Conservation (phyloP, 2,113 vertebrate genomes). For the Rhinoderma darwinii region DNA sequence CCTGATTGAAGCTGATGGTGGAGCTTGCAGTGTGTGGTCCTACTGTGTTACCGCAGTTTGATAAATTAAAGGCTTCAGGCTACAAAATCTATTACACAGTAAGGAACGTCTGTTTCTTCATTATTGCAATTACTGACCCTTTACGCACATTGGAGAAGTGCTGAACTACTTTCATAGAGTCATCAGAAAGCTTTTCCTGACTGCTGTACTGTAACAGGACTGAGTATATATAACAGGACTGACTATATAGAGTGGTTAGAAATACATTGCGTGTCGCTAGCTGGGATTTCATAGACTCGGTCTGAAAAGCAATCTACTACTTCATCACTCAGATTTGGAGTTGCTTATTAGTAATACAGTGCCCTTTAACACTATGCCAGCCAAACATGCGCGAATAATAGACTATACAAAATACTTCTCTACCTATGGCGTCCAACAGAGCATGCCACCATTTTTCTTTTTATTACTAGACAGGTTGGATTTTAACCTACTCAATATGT, state of each 20-base stretch:
- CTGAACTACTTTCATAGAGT: slow-evolving; percentile 27
- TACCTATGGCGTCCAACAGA: too few species aligned
- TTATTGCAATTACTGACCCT: slow-evolving; percentile 59
- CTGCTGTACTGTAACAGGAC: slow-evolving; percentile 21
- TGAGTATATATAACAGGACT: slow-evolving; percentile 23
- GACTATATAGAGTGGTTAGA: neutral
- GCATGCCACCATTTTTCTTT: too few species aligned
- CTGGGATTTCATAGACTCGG: neutral
- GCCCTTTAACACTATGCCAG: neutral
- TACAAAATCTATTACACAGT: slow-evolving; percentile 60
- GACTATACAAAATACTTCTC: neutral
- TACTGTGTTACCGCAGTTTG: slow-evolving; percentile 55
- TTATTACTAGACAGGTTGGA: too few species aligned
- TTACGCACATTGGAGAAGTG: slow-evolving; percentile 50
- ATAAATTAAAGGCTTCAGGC: slow-evolving; percentile 58
- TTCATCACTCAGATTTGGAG: neutral
- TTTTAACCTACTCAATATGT: too few species aligned
- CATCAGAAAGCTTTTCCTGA: slow-evolving; percentile 31
- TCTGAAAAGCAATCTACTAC: slow-evolving; percentile 1
- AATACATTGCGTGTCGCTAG: neutral
- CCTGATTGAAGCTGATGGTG: slow-evolving; percentile 57
- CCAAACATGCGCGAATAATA: neutral
- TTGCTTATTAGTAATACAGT: neutral
- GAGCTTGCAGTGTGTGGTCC: slow-evolving; percentile 53
- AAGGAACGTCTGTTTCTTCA: slow-evolving; percentile 58